phyloP scores from a whole-genome alignment of 1,140 invertebrate species.

The Zophobas atratus region DNA sequence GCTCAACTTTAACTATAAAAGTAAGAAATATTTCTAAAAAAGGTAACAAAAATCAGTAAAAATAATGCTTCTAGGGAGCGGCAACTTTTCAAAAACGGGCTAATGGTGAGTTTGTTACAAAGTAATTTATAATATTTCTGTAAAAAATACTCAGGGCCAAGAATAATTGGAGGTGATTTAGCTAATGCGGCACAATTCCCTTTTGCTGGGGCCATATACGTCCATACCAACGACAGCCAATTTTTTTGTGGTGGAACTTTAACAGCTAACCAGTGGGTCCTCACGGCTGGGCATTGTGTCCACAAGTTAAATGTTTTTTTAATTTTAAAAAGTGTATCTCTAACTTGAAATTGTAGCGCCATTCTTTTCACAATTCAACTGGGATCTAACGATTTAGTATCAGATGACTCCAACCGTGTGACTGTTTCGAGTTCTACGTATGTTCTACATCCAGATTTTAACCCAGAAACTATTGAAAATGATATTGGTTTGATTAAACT shows the following conservation, averaged over 20 bases:
- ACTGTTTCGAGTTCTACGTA: neutral
- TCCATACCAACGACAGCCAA: neutral
- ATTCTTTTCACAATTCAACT: neutral
- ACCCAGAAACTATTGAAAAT: neutral
- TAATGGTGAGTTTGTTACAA: too few relatives aligned
- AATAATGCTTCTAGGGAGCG: too few relatives aligned
- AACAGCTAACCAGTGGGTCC: neutral
- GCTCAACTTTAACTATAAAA: too few relatives aligned
- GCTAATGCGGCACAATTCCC: constrained; percentile 1
- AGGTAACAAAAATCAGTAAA: too few relatives aligned
- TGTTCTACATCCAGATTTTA: neutral
- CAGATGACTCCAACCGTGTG: neutral
- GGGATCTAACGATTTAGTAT: neutral
- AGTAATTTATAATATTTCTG: too few relatives aligned
- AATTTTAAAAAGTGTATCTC: neutral
- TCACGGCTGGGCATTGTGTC: neutral
- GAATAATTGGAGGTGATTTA: neutral
- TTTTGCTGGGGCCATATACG: neutral
- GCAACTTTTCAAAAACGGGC: too few relatives aligned
- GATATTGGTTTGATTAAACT: neutral
- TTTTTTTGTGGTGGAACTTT: constrained; percentile 12
- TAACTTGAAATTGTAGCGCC: neutral
- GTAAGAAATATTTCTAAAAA: too few relatives aligned
- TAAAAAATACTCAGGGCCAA: too few relatives aligned
- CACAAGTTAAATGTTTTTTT: neutral